Conservation (phyloP, 2,113 vertebrate genomes). For the Gracilinanus agilis region DNA sequence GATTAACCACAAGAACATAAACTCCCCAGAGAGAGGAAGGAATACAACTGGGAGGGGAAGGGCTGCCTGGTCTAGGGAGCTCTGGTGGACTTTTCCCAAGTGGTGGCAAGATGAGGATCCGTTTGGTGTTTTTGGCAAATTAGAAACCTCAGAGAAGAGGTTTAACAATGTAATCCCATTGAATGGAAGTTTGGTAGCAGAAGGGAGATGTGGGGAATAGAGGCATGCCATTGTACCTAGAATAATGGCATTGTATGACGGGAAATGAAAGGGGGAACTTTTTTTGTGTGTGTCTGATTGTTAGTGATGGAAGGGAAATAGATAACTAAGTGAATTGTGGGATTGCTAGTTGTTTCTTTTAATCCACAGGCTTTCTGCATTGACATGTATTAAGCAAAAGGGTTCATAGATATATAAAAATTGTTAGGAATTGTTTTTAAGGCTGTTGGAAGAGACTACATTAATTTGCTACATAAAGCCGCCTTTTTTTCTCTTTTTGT, state of each 20-base stretch:
- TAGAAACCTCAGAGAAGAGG: neutral
- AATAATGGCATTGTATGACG: neutral
- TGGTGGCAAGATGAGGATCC: neutral
- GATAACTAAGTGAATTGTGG: too few relatives aligned
- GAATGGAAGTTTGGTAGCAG: neutral
- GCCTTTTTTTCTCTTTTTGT: neutral
- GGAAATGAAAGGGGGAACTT: neutral
- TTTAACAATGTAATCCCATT: neutral
- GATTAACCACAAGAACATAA: too few relatives aligned
- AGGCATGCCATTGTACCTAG: neutral
- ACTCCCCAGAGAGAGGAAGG: neutral
- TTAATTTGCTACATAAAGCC: neutral
- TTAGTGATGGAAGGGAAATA: neutral
- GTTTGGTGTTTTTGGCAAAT: neutral
- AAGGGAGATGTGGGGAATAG: neutral
- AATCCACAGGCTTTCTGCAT: neutral
- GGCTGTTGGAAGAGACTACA: neutral
- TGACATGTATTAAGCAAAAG: neutral
- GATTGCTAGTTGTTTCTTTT: neutral
- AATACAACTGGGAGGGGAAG: neutral
- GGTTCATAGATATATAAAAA: neutral
- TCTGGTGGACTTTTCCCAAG: neutral
- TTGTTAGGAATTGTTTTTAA: neutral
- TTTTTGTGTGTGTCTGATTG: neutral
- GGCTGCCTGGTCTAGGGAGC: neutral